Conservation (phyloP, 2,113 vertebrate species). For the Rafetus swinhoei region DNA sequence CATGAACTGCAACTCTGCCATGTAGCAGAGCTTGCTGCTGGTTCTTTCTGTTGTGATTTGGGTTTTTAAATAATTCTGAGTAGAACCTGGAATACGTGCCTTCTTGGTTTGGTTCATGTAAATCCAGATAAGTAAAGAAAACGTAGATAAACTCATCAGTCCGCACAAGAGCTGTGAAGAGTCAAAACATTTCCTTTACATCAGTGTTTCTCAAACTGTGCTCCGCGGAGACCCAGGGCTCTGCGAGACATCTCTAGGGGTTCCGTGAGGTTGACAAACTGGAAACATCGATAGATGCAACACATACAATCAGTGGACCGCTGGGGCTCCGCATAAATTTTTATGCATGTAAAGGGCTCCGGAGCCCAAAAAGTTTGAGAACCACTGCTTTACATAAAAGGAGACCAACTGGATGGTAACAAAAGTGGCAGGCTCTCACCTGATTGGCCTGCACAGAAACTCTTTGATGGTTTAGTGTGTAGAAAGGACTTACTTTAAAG, state of each 20-base stretch:
- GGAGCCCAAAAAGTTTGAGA: too few species aligned
- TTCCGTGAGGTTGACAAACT: too few species aligned
- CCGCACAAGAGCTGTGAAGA: neutral
- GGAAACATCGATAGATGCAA: too few species aligned
- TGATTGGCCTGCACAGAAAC: neutral
- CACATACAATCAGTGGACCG: too few species aligned
- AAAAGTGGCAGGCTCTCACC: constrained; percentile 1
- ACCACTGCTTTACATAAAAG: neutral
- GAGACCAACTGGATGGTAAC: neutral
- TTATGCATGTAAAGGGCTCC: too few species aligned
- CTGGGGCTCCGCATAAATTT: too few species aligned
- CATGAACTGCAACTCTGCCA: too few species aligned
- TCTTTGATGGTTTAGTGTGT: constrained; percentile 57
- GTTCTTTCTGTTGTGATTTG: neutral
- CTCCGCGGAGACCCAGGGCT: too few species aligned
- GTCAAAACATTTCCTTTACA: neutral
- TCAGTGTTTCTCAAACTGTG: too few species aligned
- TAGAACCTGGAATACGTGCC: neutral
- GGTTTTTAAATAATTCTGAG: neutral
- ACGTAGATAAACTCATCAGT: neutral
- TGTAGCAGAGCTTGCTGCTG: neutral
- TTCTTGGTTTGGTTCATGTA: neutral
- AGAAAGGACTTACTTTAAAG: constrained; percentile 51
- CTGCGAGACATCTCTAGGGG: too few species aligned
- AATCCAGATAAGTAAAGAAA: constrained; percentile 9